Percentiles rank a stretch among this genome's conserved stretches.
phyloP scores from a whole-genome alignment of 2,888 invertebrate species.

The Phanerotoma sp. region DNA sequence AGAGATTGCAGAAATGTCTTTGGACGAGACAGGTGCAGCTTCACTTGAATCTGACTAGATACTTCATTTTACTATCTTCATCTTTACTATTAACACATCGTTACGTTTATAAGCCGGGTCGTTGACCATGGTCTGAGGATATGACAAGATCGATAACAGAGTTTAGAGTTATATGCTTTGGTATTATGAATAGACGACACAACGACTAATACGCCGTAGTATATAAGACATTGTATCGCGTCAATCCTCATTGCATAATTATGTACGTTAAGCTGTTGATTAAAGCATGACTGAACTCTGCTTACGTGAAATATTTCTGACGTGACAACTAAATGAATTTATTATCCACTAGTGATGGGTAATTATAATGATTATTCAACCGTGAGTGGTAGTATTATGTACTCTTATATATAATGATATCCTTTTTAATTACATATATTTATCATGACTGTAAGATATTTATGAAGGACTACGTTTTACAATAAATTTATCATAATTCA shows the following conservation, averaged over 20 bases:
- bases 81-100: slow-evolving; percentile 8
- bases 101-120: slow-evolving; percentile 13
- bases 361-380: slow-evolving; percentile 25
- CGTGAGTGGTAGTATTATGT: no score
- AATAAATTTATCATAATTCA: no score
- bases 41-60: neutral
- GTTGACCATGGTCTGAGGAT: slow-evolving; percentile 6
- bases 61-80: neutral
- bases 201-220: slow-evolving; percentile 7
- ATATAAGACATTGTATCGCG: slow-evolving; percentile 17
- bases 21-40: slow-evolving; percentile 1
- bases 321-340: slow-evolving; percentile 27
- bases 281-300: slow-evolving; percentile 6
- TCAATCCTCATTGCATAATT: slow-evolving; percentile 19
- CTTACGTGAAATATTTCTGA: slow-evolving; percentile 22
- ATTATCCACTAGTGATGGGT: slow-evolving; percentile 13
- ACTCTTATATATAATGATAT: no score
- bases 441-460: no score
- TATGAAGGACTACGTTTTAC: no score
- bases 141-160: slow-evolving; percentile 4
- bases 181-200: slow-evolving; percentile 7
- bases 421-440: slow-evolving; percentile 5
- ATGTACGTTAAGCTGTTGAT: slow-evolving; percentile 23
- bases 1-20: slow-evolving; percentile 11
- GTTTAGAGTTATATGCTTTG: neutral